phyloP scores from a whole-genome alignment of 2,888 invertebrate species.

The Sphaerophoria rueppellii region DNA sequence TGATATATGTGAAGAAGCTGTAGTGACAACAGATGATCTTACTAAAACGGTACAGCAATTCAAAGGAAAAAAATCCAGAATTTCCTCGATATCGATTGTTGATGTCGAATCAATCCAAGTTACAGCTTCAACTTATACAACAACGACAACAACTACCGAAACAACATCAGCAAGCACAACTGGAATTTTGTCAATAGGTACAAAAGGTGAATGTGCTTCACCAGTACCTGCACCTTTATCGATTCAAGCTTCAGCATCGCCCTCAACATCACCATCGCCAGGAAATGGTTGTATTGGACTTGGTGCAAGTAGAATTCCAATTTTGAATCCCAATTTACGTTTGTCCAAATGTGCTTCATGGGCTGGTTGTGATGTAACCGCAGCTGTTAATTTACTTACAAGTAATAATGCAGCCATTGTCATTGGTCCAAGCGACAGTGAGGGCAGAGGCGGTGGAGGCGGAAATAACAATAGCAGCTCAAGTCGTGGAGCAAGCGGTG shows the following conservation, averaged over 20 bases:
- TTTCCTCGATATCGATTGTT: background rate
- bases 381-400: conserved; percentile 75
- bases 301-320: conserved; percentile 86
- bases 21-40: no score
- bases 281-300: conserved; percentile 53
- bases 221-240: background rate
- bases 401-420: conserved; percentile 76
- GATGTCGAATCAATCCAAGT: conserved; percentile 39
- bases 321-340: conserved; percentile 84
- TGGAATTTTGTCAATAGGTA: conserved; percentile 40
- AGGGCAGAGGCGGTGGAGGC: conserved; percentile 1
- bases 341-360: conserved; percentile 89
- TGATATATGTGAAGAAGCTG: conserved; percentile 59
- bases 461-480: background rate
- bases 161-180: conserved; percentile 57
- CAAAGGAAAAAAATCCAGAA: conserved; percentile 40
- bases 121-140: conserved; percentile 47
- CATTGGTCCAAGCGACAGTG: conserved; percentile 24
- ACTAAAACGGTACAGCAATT: conserved; percentile 32
- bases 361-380: conserved; percentile 84
- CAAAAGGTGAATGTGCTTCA: conserved; percentile 63
- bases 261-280: conserved; percentile 13
- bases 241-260: conserved; percentile 26
- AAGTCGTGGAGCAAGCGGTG: no score
- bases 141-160: conserved; percentile 58